Evolutionary conservation across 2,113 vertebrate species (phyloP).

Genomic region (Hystrix cristata): DNA sequence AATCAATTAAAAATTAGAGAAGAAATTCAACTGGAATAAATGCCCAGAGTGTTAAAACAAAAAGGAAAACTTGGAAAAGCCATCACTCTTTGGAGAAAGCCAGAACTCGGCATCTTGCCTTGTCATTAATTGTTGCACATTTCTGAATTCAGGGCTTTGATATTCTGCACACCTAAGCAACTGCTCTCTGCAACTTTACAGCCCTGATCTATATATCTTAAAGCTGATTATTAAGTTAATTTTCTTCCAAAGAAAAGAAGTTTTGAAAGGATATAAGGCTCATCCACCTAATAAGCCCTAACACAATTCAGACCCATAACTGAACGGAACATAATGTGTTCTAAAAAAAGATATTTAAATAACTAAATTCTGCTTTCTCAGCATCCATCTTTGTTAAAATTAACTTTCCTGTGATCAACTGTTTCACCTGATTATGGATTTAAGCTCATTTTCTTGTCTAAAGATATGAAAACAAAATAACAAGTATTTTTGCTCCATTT

Average conservation of each 20-base stretch:
- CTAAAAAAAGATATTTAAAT: background rate
- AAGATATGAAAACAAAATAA: background rate
- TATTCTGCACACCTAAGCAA: background rate
- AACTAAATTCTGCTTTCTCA: background rate
- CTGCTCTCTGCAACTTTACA: background rate
- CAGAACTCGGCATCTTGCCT: background rate
- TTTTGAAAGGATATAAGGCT: background rate
- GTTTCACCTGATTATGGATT: background rate
- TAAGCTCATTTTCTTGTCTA: background rate
- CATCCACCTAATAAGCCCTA: background rate
- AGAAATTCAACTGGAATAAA: constrained; percentile 15
- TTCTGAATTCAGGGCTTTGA: background rate
- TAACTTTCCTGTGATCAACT: background rate
- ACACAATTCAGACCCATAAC: background rate
- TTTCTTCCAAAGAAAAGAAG: constrained; percentile 2
- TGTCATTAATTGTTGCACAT: background rate
- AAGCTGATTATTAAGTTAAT: background rate
- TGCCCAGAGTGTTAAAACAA: background rate
- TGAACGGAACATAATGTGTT: background rate
- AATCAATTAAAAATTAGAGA: background rate
- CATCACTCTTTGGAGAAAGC: background rate
- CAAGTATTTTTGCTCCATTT: background rate
- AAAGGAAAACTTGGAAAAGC: background rate
- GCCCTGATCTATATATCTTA: background rate
- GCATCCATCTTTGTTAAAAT: background rate